Base-by-base conservation (phyloP, 2,797 vertebrate species). In the Meda fulgida region DNA sequence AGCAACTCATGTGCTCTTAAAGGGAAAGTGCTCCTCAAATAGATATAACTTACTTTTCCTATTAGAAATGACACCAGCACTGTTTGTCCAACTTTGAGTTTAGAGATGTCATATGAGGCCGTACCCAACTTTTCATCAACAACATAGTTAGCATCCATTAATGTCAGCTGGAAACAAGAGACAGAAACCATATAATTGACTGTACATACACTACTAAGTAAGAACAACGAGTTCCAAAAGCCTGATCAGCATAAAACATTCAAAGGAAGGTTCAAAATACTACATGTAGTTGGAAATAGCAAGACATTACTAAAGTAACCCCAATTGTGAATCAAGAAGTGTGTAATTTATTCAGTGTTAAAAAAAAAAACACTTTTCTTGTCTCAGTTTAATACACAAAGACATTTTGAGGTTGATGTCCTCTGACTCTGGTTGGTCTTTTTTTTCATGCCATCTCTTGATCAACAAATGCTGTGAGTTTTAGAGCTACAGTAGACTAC, bases 141-240 rank as follows among this genome's bases (percentile, higher is more conserved):
- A 85, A 99, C 96, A 0, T 99, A 99, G 93, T 99, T 99, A 81
- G 98, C 98, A 83, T 99, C 98, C 98, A 99, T 99, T 91, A 99
- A 92, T 1, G 97, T 99, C 85, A 99, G 91, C 98, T 99, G 91
- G 19, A 91, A 86, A 84, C 40, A 38, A 29, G 31, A 81, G 46
- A 65, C 40, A 29, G 36, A 60, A 46, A 29, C 16, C 18, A 77
- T 53, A 19, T n/a, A 3, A 75, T 23, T 80, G 21, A 26, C 31
- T 53, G 51, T 38, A 31, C 34, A 3, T 70, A 76, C 78, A 40
- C 38, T 46, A 29, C 36, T 43, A 71, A 51, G 29, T 67, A 66
- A 5, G 7, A 36, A 75, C 19, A 18, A 14, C 21, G 7, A 1
- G 0, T 82, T 72, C 7, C 19, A 72, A 71, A 71, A 70, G n/a